Evolutionary conservation across 2,113 vertebrate genomes (phyloP).

Genomic region (Acinonyx jubatus): DNA sequence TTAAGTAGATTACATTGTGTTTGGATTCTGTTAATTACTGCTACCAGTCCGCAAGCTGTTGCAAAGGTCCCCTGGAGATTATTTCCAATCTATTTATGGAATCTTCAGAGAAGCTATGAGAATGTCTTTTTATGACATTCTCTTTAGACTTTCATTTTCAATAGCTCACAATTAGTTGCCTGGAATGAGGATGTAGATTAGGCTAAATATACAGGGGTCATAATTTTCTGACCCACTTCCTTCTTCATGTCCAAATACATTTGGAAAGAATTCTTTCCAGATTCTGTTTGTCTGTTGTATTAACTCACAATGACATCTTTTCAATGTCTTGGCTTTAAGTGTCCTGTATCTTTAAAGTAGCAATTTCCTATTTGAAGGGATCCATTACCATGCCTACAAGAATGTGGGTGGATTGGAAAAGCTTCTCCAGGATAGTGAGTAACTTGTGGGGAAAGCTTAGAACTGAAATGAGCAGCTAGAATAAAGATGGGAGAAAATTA

Average conservation of each 20-base stretch:
- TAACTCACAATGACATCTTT: slow-evolving; percentile 76
- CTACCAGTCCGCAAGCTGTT: slow-evolving; percentile 54
- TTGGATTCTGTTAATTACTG: slow-evolving; percentile 73
- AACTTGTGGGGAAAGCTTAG: slow-evolving; percentile 8
- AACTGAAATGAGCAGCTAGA: not conserved
- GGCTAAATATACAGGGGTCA: slow-evolving; percentile 74
- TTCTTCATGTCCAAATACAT: slow-evolving; percentile 63
- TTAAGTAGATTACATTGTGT: slow-evolving; percentile 70
- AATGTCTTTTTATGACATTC: slow-evolving; percentile 65
- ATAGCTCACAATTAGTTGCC: slow-evolving; percentile 61
- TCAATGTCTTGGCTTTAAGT: slow-evolving; percentile 14
- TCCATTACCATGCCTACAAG: slow-evolving; percentile 32
- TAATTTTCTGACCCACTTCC: slow-evolving; percentile 65
- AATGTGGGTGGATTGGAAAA: not conserved
- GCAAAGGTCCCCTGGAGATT: slow-evolving; percentile 63
- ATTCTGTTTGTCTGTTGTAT: slow-evolving; percentile 70
- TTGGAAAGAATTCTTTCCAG: slow-evolving; percentile 72
- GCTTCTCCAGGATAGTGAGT: rapidly evolving
- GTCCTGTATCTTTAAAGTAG: slow-evolving; percentile 49
- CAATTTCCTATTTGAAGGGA: slow-evolving; percentile 62
- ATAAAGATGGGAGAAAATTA: slow-evolving; percentile 26
- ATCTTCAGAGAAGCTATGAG: slow-evolving; percentile 62
- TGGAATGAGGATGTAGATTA: slow-evolving; percentile 75
- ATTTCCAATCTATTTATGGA: slow-evolving; percentile 76
- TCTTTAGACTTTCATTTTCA: slow-evolving; percentile 71